These are phyloP conservation scores for Aleiodes sp. DNA, from an alignment of 1,140 invertebrate species.

Conservation along the genomic window DNA sequence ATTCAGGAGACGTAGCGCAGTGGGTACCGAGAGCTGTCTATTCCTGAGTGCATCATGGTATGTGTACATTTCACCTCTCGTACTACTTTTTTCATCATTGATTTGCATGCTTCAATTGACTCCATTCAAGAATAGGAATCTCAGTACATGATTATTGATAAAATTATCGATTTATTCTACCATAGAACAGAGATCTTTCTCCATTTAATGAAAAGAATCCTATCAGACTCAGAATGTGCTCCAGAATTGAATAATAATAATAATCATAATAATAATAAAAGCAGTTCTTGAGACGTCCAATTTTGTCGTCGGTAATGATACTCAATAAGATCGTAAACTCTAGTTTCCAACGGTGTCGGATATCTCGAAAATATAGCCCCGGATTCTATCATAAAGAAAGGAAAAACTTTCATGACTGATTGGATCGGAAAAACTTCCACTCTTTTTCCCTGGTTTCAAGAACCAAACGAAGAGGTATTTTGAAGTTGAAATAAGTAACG, in stretches of 20 bases:
- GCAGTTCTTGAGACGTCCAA: not conserved
- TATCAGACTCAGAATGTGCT: not conserved
- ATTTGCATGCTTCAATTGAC: not conserved
- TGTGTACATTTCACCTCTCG: not conserved
- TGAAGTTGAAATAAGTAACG: too few species aligned
- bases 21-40: conserved; percentile 33
- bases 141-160: too few species aligned
- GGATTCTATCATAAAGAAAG: not conserved
- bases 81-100: not conserved
- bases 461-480: too few species aligned
- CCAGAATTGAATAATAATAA: too few species aligned
- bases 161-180: not conserved
- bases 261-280: not conserved
- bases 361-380: not conserved
- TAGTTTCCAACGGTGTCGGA: not conserved
- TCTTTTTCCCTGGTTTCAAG: too few species aligned
- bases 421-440: too few species aligned
- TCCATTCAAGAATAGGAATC: not conserved
- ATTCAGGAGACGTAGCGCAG: conserved; percentile 44
- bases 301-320: not conserved
- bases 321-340: conserved; percentile 9
- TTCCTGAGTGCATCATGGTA: not conserved
- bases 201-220: too few species aligned
- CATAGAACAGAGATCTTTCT: too few species aligned
- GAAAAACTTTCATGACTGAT: not conserved